Percentiles rank a stretch among this genome's conserved stretches.
These are phyloP conservation scores for Carlito syrichta DNA, from an alignment of 2,113 vertebrate genomes.

Conservation along the genomic window DNA sequence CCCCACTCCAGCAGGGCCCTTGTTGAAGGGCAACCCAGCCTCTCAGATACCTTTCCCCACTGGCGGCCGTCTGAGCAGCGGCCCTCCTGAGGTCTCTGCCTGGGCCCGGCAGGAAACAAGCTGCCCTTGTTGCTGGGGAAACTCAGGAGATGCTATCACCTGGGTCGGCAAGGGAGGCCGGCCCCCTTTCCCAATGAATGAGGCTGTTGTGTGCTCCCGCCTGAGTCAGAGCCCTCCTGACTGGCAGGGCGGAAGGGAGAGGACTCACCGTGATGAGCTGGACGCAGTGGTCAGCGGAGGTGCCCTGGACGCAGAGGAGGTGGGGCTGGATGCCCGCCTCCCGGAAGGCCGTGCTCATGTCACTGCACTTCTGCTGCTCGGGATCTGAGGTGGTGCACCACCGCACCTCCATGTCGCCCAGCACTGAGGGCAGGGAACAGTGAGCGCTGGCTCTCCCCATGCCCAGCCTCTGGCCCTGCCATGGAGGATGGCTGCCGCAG, in stretches of 20 bases:
- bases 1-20: not conserved
- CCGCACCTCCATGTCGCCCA: conserved; percentile 78
- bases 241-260: not conserved
- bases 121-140: not conserved
- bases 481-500: not conserved
- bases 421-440: conserved; percentile 72
- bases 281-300: conserved; percentile 80
- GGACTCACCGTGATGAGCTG: conserved; percentile 88
- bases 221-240: conserved; percentile 53
- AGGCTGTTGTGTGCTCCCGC: conserved; percentile 7
- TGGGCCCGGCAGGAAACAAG: not conserved
- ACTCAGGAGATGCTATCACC: not conserved
- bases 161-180: not conserved
- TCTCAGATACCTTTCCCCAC: not conserved
- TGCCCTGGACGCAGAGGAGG: conserved; percentile 82
- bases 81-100: not conserved
- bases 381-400: conserved; percentile 90
- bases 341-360: conserved; percentile 88
- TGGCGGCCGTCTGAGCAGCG: not conserved
- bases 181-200: conserved; percentile 24
- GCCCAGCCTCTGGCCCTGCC: not conserved
- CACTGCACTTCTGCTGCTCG: conserved; percentile 88
- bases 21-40: not conserved
- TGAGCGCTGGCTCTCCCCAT: not conserved
- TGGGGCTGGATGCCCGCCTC: conserved; percentile 83